Conservation (phyloP, 92 coral and sea anemone species). For the Muricea muricata region DNA sequence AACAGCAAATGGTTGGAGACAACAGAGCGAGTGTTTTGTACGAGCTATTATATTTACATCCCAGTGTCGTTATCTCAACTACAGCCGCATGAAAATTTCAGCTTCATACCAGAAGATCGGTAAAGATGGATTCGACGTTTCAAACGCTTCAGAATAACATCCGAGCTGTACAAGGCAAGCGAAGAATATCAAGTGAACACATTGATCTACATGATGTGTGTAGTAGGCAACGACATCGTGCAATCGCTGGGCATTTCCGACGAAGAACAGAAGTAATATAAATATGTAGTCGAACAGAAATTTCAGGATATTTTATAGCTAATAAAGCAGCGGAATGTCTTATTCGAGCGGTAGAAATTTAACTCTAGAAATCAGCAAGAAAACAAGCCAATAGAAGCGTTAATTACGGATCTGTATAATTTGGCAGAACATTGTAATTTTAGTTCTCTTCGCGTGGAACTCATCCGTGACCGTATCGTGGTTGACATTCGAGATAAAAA, state of each 20-base stretch:
- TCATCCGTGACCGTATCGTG: slow-evolving; percentile 48
- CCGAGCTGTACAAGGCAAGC: not conserved
- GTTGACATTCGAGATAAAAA: slow-evolving; percentile 51
- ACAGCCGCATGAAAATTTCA: not conserved
- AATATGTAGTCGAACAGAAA: not conserved
- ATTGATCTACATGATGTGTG: not conserved
- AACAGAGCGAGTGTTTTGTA: no score
- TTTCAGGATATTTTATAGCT: not conserved
- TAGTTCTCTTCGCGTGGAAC: slow-evolving; percentile 36
- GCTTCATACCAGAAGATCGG: not conserved
- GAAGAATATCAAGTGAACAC: not conserved
- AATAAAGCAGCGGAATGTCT: slow-evolving; percentile 20
- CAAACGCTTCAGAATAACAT: not conserved
- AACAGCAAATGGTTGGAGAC: no score
- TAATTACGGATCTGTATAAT: slow-evolving; percentile 42
- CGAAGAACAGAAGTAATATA: not conserved
- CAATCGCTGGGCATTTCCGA: not conserved
- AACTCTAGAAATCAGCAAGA: not conserved
- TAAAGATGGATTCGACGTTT: slow-evolving; percentile 7
- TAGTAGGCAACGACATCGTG: not conserved
- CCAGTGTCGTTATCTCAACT: no score
- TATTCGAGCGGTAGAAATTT: not conserved
- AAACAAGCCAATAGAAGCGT: not conserved
- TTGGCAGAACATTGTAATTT: slow-evolving; percentile 36
- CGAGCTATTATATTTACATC: no score